Percentiles rank a stretch among this genome's conserved stretches.
phyloP scores from a whole-genome alignment of 2,113 vertebrate species.

The Tauraco erythrolophus region DNA sequence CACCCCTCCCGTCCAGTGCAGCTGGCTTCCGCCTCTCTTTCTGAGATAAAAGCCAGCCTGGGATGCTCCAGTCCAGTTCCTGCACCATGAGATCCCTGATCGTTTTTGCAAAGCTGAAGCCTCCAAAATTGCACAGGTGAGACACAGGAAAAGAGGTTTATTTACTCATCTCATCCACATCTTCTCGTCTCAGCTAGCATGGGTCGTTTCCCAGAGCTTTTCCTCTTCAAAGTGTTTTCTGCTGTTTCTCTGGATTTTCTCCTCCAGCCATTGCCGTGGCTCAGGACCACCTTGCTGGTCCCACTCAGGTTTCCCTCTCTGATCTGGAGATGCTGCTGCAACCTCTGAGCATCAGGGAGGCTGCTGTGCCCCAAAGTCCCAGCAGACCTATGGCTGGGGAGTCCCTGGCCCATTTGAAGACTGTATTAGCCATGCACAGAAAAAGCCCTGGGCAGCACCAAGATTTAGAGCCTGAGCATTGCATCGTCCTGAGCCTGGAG shows the following conservation, averaged over 20 bases:
- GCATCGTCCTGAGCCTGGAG: not conserved
- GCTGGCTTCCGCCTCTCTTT: not conserved
- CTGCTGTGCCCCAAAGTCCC: not conserved
- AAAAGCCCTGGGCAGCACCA: not conserved
- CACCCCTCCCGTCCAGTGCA: not conserved
- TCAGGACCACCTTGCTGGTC: not conserved
- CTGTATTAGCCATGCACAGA: rapidly evolving
- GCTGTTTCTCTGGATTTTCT: not conserved
- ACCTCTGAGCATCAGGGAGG: too few relatives aligned
- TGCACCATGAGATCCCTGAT: not conserved
- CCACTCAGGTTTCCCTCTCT: not conserved
- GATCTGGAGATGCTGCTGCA: not conserved
- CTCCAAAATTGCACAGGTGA: not conserved
- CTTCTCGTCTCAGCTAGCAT: not conserved
- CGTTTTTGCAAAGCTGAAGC: not conserved
- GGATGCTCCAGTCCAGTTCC: not conserved
- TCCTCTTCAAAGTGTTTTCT: not conserved
- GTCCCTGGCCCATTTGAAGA: not conserved
- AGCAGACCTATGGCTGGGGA: not conserved
- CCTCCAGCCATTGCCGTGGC: not conserved
- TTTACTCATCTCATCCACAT: not conserved
- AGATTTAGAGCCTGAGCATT: not conserved
- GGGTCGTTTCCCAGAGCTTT: not conserved
- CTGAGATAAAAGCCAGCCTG: not conserved
- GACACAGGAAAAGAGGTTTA: not conserved